Conservation (phyloP, 2,113 vertebrate species). For the Lepus timidus region DNA sequence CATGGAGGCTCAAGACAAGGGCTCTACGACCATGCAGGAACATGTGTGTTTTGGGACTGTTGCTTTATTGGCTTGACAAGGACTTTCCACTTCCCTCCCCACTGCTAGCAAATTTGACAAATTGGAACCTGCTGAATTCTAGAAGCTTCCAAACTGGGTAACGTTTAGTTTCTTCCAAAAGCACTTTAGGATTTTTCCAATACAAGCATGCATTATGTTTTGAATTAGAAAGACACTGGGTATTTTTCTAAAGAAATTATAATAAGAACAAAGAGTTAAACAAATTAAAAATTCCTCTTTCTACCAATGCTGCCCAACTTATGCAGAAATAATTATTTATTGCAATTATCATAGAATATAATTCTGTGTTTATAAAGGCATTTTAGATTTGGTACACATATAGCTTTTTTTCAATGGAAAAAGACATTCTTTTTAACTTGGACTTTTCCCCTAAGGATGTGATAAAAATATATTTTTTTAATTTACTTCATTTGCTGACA, state of each 20-base stretch:
- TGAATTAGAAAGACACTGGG: neutral
- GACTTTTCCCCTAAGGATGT: neutral
- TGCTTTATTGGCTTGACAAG: neutral
- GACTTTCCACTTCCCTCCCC: neutral
- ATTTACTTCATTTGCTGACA: neutral
- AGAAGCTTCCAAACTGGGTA: neutral
- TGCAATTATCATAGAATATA: neutral
- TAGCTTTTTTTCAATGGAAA: neutral
- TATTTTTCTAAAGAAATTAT: neutral
- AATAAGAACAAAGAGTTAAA: neutral
- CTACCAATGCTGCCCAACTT: neutral
- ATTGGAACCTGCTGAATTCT: neutral
- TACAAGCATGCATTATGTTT: neutral
- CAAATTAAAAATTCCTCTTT: neutral
- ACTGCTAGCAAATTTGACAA: neutral
- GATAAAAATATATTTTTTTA: neutral
- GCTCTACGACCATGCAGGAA: neutral
- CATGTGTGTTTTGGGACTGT: neutral
- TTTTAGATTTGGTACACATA: neutral
- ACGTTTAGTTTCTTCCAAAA: slow-evolving; percentile 1
- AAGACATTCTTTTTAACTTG: neutral
- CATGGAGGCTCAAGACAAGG: neutral
- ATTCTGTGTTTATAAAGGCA: neutral
- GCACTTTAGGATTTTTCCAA: neutral
- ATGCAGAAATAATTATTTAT: neutral